phyloP scores from a whole-genome alignment of 2,888 invertebrate species.

The Lottia gigantea region DNA sequence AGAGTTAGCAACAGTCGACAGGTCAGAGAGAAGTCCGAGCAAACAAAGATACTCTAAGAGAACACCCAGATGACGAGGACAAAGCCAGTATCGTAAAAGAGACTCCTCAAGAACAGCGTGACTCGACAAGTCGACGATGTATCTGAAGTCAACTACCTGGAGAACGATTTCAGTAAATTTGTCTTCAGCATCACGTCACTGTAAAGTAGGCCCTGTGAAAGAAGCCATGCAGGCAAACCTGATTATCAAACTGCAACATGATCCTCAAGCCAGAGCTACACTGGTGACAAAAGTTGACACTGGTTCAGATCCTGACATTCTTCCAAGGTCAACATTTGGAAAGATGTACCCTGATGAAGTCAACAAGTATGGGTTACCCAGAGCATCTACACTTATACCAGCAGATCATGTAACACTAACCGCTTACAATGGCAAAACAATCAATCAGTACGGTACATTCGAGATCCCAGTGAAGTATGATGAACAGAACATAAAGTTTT shows the following conservation, averaged over 20 bases:
- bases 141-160: too few species aligned
- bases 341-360: not conserved
- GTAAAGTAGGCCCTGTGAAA: too few species aligned
- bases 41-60: too few species aligned
- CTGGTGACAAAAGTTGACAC: not conserved
- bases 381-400: not conserved
- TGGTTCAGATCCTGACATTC: conserved; percentile 1
- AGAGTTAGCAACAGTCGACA: not conserved
- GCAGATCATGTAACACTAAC: not conserved
- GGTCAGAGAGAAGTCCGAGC: too few species aligned
- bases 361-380: not conserved
- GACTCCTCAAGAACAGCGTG: too few species aligned
- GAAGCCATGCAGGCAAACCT: too few species aligned
- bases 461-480: not conserved
- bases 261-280: not conserved
- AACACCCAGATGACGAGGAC: too few species aligned
- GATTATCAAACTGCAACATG: not conserved
- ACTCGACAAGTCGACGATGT: too few species aligned
- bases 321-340: not conserved
- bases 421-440: not conserved
- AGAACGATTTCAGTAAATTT: too few species aligned
- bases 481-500: not conserved
- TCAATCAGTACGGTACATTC: not conserved
- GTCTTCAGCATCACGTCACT: too few species aligned
- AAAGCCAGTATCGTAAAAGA: too few species aligned